Conservation (phyloP, 1,140 invertebrate genomes). For the Gryllus bimaculatus region DNA sequence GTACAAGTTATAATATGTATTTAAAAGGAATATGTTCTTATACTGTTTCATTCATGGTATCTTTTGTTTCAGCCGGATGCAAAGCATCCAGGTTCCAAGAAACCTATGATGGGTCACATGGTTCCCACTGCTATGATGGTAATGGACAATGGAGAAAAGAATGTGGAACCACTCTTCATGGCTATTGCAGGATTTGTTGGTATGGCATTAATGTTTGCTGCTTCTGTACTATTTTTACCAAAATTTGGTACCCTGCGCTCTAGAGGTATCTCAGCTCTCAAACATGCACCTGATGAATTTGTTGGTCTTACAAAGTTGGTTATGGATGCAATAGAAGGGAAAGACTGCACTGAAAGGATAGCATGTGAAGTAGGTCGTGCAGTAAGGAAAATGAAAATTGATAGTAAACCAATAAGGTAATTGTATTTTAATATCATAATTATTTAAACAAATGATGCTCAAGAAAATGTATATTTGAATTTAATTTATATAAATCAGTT, state of each 20-base stretch:
- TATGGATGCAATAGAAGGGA: constrained; percentile 27
- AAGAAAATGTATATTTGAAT: no score
- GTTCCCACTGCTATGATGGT: constrained; percentile 17
- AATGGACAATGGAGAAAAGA: constrained; percentile 18
- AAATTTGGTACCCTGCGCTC: constrained; percentile 28
- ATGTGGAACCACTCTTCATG: constrained; percentile 37
- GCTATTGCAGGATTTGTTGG: constrained; percentile 40
- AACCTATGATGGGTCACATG: neutral
- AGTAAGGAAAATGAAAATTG: neutral
- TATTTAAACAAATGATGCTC: no score
- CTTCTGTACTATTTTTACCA: constrained; percentile 36
- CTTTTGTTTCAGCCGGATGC: no score
- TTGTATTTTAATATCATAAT: no score
- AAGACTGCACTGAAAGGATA: constrained; percentile 28
- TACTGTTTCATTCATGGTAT: no score
- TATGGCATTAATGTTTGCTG: constrained; percentile 37
- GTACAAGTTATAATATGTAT: no score
- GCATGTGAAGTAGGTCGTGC: constrained; percentile 28
- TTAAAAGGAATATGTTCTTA: no score
- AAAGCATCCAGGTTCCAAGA: neutral
- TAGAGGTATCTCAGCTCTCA: constrained; percentile 15
- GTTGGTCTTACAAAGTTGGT: constrained; percentile 25
- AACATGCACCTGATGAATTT: constrained; percentile 26
- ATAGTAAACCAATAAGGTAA: neutral
- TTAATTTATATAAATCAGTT: no score